A percentile compares a stretch with the other conserved stretches of the same genome.
Evolutionary conservation across 2,797 vertebrate genomes (phyloP).

Genomic region (Crenuchus spilurus): DNA sequence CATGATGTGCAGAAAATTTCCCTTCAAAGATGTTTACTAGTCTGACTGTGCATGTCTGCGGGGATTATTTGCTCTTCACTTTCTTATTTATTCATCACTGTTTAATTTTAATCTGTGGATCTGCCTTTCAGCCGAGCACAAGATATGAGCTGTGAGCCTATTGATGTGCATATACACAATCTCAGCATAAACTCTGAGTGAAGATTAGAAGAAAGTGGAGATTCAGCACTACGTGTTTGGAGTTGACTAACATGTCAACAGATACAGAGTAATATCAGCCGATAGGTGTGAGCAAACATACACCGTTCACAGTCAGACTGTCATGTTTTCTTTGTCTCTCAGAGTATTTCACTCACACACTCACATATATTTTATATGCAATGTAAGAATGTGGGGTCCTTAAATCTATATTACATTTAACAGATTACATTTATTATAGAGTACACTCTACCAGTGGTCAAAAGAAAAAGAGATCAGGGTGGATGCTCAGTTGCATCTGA

Average conservation of each 20-base stretch:
- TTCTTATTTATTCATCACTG: constrained; percentile 53
- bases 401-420: too few species aligned
- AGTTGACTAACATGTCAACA: constrained; percentile 61
- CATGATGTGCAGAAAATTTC: constrained; percentile 25
- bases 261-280: constrained; percentile 57
- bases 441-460: too few species aligned
- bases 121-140: constrained; percentile 30
- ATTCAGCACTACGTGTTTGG: constrained; percentile 69
- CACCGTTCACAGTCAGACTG: background rate
- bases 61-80: constrained; percentile 29
- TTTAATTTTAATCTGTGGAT: constrained; percentile 52
- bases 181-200: constrained; percentile 71
- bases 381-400: too few species aligned
- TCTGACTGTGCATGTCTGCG: constrained; percentile 31
- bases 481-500: too few species aligned
- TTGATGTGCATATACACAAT: constrained; percentile 76
- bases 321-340: too few species aligned
- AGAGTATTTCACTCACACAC: too few species aligned
- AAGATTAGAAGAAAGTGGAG: constrained; percentile 73
- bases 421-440: too few species aligned
- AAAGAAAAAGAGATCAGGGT: too few species aligned
- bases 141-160: constrained; percentile 52
- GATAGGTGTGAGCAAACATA: constrained; percentile 26
- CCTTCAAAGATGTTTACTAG: constrained; percentile 49
- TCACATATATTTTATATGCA: too few species aligned